A percentile compares a stretch with the other conserved stretches of the same genome.
These are phyloP conservation scores for Aphrophora alni DNA, from an alignment of 2,888 invertebrate species.

Conservation along the genomic window DNA sequence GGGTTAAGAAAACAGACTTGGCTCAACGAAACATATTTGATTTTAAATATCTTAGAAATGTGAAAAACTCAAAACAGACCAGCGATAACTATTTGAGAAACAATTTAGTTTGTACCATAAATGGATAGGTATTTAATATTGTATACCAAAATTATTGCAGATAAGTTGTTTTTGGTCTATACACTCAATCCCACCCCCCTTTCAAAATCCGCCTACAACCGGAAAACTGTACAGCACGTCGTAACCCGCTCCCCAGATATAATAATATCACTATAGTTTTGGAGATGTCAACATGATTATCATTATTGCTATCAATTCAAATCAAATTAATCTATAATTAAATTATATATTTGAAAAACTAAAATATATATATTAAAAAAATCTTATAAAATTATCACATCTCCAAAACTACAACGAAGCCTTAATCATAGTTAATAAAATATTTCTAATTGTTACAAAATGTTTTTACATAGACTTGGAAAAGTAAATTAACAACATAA, in stretches of 20 bases:
- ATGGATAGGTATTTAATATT: neutral
- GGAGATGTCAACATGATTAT: neutral
- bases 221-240: constrained; percentile 6
- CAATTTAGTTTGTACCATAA: neutral
- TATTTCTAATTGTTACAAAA: constrained; percentile 36
- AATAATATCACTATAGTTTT: neutral
- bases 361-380: neutral
- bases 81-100: neutral
- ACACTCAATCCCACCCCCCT: neutral
- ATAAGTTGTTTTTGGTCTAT: neutral
- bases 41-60: neutral
- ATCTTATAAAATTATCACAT: constrained; percentile 14
- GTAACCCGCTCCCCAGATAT: neutral
- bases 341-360: neutral
- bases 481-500: constrained; percentile 37
- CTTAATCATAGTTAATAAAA: constrained; percentile 26
- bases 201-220: neutral
- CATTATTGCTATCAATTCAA: neutral
- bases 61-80: neutral
- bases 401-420: constrained; percentile 27
- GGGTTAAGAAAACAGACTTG: neutral
- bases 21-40: neutral
- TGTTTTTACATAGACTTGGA: constrained; percentile 34
- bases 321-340: neutral
- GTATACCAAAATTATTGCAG: neutral